Evolutionary conservation across 2,113 vertebrate species (phyloP).

Genomic region (Psittacula cyanocephala): DNA sequence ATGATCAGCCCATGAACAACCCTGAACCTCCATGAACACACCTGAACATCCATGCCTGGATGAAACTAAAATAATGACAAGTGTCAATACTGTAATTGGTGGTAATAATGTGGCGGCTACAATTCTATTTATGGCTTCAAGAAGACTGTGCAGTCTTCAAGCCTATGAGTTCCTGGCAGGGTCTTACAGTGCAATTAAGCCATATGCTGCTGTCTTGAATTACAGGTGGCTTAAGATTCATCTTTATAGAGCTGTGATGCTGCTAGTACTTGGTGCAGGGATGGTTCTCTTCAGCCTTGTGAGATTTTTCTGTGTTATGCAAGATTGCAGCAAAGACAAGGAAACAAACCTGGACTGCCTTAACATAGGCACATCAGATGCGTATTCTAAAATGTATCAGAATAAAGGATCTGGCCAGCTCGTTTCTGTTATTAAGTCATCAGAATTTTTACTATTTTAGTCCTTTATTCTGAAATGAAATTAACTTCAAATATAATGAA

Average conservation of each 20-base stretch:
- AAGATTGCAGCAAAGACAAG: not conserved
- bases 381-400: not conserved
- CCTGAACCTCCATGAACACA: not conserved
- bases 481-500: not conserved
- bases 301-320: not conserved
- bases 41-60: not conserved
- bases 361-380: not conserved
- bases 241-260: not conserved
- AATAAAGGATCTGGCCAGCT: not conserved
- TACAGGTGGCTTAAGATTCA: not conserved
- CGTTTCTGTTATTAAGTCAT: not conserved
- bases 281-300: not conserved
- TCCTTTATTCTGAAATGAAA: not conserved
- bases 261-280: not conserved
- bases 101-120: not conserved
- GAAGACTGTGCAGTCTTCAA: not conserved
- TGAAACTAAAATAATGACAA: not conserved
- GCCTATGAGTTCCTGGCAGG: not conserved
- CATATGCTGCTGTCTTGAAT: not conserved
- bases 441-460: not conserved
- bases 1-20: not conserved
- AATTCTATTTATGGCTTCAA: not conserved
- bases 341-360: not conserved
- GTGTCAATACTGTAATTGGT: not conserved
- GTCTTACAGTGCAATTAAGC: not conserved